phyloP scores from a whole-genome alignment of 2,888 invertebrate species.

The Mimas tiliae region DNA sequence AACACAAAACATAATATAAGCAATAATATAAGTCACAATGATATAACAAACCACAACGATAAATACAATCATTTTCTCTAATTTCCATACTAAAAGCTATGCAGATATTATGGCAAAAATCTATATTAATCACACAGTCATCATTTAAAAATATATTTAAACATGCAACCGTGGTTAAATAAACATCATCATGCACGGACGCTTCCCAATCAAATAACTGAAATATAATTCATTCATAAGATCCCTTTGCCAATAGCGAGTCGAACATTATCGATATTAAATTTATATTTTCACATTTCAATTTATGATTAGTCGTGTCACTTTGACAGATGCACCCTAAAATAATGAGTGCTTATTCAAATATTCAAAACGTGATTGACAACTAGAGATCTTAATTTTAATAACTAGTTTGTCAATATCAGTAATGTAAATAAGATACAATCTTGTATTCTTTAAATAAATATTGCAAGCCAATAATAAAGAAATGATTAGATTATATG shows the following conservation, averaged over 20 bases:
- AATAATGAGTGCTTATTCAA: slow-evolving; percentile 55
- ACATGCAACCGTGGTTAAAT: slow-evolving; percentile 33
- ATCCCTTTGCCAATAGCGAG: slow-evolving; percentile 56
- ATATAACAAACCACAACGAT: too few relatives aligned
- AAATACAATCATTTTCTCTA: too few relatives aligned
- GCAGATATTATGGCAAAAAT: neutral
- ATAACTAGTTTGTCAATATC: slow-evolving; percentile 32
- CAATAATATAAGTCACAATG: neutral
- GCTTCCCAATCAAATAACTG: slow-evolving; percentile 73
- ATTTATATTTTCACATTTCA: slow-evolving; percentile 54
- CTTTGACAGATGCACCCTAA: slow-evolving; percentile 54
- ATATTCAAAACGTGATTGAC: slow-evolving; percentile 75
- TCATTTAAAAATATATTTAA: slow-evolving; percentile 4
- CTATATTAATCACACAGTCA: neutral
- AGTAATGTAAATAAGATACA: slow-evolving; percentile 27
- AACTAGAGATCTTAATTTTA: slow-evolving; percentile 51
- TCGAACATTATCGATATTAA: slow-evolving; percentile 58
- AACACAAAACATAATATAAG: neutral
- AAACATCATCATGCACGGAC: slow-evolving; percentile 68
- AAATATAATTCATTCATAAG: slow-evolving; percentile 72
- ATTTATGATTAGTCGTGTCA: slow-evolving; percentile 72
- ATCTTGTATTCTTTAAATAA: slow-evolving; percentile 40
- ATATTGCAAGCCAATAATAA: slow-evolving; percentile 28
- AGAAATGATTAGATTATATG: neutral
- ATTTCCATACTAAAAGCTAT: too few relatives aligned